These are phyloP conservation scores for Lethenteron camtschaticum DNA, from an alignment of 2,113 vertebrate genomes.

Conservation along the genomic window DNA sequence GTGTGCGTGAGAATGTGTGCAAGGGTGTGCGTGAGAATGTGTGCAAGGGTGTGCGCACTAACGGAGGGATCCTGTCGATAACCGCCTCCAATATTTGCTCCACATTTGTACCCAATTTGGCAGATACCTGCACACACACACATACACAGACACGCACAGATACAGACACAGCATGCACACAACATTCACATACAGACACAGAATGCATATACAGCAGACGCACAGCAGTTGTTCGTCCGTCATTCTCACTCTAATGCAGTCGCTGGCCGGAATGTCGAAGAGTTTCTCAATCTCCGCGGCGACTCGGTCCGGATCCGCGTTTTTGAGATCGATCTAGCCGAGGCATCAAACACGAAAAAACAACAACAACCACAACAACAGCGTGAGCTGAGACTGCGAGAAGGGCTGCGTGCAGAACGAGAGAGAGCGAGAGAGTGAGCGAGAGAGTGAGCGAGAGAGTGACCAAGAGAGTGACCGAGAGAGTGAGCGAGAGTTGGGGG, in stretches of 20 bases:
- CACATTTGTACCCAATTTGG: background rate
- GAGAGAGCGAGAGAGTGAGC: too few relatives aligned
- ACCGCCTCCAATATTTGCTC: too few relatives aligned
- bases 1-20: too few relatives aligned
- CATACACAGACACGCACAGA: background rate
- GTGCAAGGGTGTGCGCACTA: too few relatives aligned
- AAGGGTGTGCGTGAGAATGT: too few relatives aligned
- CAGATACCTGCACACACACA: background rate
- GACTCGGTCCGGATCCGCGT: background rate
- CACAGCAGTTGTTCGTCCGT: background rate
- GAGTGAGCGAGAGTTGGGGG: too few relatives aligned
- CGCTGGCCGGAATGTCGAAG: background rate
- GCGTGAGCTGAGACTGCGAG: background rate
- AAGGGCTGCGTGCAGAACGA: too few relatives aligned
- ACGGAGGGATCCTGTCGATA: too few relatives aligned
- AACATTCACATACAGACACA: slow-evolving; percentile 1
- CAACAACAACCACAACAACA: background rate
- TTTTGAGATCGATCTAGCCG: background rate
- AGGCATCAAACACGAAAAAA: background rate
- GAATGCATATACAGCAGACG: background rate
- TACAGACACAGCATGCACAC: background rate
- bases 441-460: too few relatives aligned
- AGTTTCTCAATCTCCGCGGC: background rate
- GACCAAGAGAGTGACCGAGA: too few relatives aligned
- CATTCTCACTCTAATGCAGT: background rate